These are phyloP conservation scores for Lasioglossum villosulum DNA, from an alignment of 2,888 invertebrate genomes.

Conservation along the genomic window DNA sequence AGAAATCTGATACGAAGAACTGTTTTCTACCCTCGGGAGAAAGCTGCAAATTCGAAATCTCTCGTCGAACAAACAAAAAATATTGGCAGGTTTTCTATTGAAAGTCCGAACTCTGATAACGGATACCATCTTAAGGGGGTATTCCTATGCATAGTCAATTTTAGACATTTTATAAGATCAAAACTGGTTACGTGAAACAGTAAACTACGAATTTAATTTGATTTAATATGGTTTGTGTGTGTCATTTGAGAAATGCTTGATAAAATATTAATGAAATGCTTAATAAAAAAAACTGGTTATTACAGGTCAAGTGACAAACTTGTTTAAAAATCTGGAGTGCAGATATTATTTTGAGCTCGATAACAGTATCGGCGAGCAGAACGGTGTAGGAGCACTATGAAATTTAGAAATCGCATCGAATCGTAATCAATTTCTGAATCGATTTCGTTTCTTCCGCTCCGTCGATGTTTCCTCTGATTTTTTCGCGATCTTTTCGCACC, in stretches of 20 bases:
- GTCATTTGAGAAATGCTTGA: too few relatives aligned
- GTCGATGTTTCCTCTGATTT: background rate
- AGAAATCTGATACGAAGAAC: background rate
- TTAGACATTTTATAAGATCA: too few relatives aligned
- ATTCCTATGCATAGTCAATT: too few relatives aligned
- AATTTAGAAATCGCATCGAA: slow-evolving; percentile 39
- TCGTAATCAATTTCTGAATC: background rate
- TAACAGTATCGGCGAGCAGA: background rate
- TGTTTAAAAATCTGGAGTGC: background rate
- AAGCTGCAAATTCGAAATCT: background rate
- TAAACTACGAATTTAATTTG: too few relatives aligned
- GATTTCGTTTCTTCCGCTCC: background rate
- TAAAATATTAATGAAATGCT: too few relatives aligned
- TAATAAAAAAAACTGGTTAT: too few relatives aligned
- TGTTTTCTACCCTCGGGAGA: background rate
- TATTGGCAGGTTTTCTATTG: background rate
- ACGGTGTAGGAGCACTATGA: background rate
- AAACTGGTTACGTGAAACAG: too few relatives aligned
- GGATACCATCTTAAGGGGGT: too few relatives aligned
- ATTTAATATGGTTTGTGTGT: too few relatives aligned
- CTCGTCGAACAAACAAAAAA: background rate
- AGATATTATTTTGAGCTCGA: background rate
- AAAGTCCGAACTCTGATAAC: too few relatives aligned
- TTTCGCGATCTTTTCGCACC: background rate
- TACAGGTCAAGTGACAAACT: background rate